Evolutionary conservation across 1,140 invertebrate species (phyloP).

Genomic region (Lordiphosa clarofinis): DNA sequence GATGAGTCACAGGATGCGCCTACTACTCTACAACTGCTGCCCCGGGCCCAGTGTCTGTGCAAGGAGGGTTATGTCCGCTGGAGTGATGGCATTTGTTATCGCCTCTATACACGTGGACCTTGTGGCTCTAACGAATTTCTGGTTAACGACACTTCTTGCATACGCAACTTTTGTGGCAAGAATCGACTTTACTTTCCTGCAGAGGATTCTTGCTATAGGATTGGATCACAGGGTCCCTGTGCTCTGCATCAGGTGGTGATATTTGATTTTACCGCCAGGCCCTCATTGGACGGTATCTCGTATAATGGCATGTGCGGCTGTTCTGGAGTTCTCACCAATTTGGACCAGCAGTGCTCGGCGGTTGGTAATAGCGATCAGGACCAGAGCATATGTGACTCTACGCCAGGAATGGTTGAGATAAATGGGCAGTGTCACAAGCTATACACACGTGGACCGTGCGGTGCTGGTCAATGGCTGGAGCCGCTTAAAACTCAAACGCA

Average conservation of each 20-base stretch:
- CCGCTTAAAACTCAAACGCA: constrained; percentile 59
- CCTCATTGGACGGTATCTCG: constrained; percentile 88
- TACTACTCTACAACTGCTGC: constrained; percentile 69
- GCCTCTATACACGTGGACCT: constrained; percentile 88
- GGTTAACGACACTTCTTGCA: constrained; percentile 82
- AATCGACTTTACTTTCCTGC: constrained; percentile 87
- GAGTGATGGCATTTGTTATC: constrained; percentile 86
- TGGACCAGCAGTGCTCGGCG: constrained; percentile 70
- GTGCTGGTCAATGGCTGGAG: constrained; percentile 86
- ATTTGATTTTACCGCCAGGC: constrained; percentile 87
- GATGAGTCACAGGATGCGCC: constrained; percentile 41
- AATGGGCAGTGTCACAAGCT: constrained; percentile 85
- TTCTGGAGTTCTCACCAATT: constrained; percentile 79
- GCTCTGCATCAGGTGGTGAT: constrained; percentile 85
- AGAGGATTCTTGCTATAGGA: constrained; percentile 86
- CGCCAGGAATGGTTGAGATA: constrained; percentile 83
- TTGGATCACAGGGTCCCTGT: constrained; percentile 87
- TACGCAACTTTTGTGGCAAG: constrained; percentile 85
- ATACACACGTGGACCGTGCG: constrained; percentile 87
- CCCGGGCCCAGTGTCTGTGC: constrained; percentile 82
- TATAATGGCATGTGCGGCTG: constrained; percentile 90
- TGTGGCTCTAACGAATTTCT: constrained; percentile 85
- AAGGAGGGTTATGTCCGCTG: constrained; percentile 86
- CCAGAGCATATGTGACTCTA: constrained; percentile 81
- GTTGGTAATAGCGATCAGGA: constrained; percentile 52